Percentiles rank a stretch among this genome's conserved stretches.
phyloP scores from a whole-genome alignment of 1,140 invertebrate species.

The Eueides isabella region DNA sequence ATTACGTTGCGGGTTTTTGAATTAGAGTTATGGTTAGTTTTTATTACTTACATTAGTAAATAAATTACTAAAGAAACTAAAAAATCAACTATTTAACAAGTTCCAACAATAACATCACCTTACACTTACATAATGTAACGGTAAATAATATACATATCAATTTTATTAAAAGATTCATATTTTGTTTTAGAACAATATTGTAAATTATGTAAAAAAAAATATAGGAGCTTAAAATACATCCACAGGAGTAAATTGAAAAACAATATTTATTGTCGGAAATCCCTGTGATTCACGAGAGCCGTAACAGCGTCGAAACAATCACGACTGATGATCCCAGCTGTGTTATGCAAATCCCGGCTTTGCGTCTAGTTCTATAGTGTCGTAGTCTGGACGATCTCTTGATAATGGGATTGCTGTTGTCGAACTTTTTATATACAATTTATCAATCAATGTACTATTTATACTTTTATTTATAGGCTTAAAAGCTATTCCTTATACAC shows the following conservation, averaged over 20 bases:
- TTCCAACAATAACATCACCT: no score
- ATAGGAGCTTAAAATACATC: not conserved
- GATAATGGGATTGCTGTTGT: slow-evolving; percentile 3
- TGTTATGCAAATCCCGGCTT: slow-evolving; percentile 75
- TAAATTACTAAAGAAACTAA: no score
- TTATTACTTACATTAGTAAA: no score
- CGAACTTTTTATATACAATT: not conserved
- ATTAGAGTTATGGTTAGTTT: no score
- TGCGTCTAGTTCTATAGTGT: slow-evolving; percentile 45
- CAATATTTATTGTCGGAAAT: slow-evolving; percentile 62
- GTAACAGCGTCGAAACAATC: slow-evolving; percentile 73
- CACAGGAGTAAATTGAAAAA: slow-evolving; percentile 19
- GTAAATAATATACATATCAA: not conserved
- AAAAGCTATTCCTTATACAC: no score
- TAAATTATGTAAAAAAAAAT: not conserved
- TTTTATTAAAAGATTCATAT: not conserved
- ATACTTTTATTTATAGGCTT: not conserved
- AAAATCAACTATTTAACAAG: no score
- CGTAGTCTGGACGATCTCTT: not conserved
- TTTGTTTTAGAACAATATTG: not conserved
- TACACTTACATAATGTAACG: not conserved
- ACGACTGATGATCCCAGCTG: slow-evolving; percentile 67
- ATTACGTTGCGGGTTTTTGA: no score
- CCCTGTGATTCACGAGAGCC: slow-evolving; percentile 69
- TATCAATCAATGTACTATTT: not conserved